Conservation (phyloP, 2,888 invertebrate species). For the Idaea straminata region DNA sequence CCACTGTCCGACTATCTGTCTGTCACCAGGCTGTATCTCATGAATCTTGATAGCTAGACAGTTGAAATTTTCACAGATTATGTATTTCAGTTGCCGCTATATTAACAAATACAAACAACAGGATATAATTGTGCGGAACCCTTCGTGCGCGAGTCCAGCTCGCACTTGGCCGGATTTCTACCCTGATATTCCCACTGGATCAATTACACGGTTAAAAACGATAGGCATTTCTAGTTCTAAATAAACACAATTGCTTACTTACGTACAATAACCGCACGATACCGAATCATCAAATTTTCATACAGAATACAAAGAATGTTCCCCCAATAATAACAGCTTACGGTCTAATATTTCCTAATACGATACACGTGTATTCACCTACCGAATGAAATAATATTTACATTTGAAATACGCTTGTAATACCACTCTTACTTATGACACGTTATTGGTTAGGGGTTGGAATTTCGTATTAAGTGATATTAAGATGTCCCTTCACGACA, state of each 20-base stretch:
- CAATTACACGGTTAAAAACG: too few species aligned
- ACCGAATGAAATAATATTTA: background rate
- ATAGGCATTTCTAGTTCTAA: background rate
- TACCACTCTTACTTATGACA: background rate
- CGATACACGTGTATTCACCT: background rate
- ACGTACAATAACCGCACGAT: background rate
- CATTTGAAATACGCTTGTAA: slow-evolving; percentile 1
- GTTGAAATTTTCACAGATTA: too few species aligned
- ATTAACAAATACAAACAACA: too few species aligned
- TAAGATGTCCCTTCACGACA: background rate
- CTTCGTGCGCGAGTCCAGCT: too few species aligned
- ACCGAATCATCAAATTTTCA: background rate
- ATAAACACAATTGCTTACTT: background rate
- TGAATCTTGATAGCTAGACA: too few species aligned
- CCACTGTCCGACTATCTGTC: too few species aligned
- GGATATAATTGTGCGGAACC: too few species aligned
- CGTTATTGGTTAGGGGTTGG: background rate
- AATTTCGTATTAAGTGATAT: background rate
- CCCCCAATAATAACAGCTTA: background rate
- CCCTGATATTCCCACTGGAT: too few species aligned
- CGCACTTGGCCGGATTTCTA: too few species aligned
- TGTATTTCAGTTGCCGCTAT: too few species aligned
- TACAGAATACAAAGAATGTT: background rate
- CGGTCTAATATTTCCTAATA: background rate
- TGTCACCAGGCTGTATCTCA: too few species aligned